Percentiles rank a stretch among this genome's conserved stretches.
Conservation (phyloP, 2,888 invertebrate genomes). For the Troides helena region DNA sequence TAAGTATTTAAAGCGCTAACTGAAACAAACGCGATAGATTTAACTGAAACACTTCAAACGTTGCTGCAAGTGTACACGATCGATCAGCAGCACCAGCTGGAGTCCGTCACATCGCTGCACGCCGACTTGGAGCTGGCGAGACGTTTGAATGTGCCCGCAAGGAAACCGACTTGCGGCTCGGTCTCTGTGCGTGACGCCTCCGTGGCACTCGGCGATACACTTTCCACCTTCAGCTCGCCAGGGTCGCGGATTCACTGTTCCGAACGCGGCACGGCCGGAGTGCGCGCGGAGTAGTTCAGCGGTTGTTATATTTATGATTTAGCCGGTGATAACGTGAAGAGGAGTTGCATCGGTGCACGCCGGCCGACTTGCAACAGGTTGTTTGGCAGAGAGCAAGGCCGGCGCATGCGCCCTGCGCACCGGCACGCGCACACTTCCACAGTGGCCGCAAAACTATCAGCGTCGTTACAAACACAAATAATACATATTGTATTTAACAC, state of each 20-base stretch:
- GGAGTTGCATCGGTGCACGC: slow-evolving; percentile 75
- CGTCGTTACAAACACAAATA: too few species aligned
- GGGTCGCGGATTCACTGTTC: not conserved
- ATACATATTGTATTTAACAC: too few species aligned
- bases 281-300: slow-evolving; percentile 34
- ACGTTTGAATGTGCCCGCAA: slow-evolving; percentile 58
- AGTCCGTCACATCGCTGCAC: slow-evolving; percentile 62
- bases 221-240: slow-evolving; percentile 1
- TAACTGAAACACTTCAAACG: not conserved
- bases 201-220: too few species aligned
- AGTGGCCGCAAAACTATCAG: slow-evolving; percentile 48
- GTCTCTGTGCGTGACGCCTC: not conserved
- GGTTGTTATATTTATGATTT: slow-evolving; percentile 46
- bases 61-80: slow-evolving; percentile 37
- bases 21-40: not conserved
- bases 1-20: slow-evolving; percentile 1
- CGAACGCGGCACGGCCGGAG: slow-evolving; percentile 37
- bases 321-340: slow-evolving; percentile 58
- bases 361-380: slow-evolving; percentile 77
- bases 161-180: slow-evolving; percentile 38
- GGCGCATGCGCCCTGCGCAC: slow-evolving; percentile 60
- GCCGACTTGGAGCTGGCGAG: slow-evolving; percentile 59
- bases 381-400: slow-evolving; percentile 58
- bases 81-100: slow-evolving; percentile 57
- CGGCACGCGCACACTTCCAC: slow-evolving; percentile 59